Conservation (phyloP, 92 coral and sea anemone genomes). For the Porites rus region DNA sequence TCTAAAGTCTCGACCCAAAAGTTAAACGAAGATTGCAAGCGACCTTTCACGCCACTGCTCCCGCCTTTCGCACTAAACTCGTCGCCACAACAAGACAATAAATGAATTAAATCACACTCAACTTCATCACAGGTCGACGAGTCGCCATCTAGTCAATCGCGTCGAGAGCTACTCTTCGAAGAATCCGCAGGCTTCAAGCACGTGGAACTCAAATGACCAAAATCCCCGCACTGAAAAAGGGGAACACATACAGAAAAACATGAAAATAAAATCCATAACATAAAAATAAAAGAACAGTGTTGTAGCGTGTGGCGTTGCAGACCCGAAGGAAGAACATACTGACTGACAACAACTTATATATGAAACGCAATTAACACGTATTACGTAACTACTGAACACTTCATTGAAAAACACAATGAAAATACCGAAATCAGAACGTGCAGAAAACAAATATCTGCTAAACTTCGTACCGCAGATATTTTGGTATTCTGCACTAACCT, state of each 20-base stretch:
- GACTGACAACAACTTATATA: constrained; percentile 31
- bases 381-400: constrained; percentile 5
- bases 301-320: no score
- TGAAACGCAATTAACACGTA: constrained; percentile 3
- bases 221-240: constrained; percentile 17
- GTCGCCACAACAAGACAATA: constrained; percentile 12
- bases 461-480: constrained; percentile 69
- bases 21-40: no score
- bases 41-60: no score
- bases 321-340: no score
- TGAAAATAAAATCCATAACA: no score
- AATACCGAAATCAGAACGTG: no score
- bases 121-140: no score
- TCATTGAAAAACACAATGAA: background rate
- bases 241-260: no score
- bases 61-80: constrained; percentile 20
- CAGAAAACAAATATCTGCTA: constrained; percentile 62
- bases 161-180: no score
- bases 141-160: no score
- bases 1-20: no score
- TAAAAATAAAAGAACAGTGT: no score
- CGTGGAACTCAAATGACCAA: constrained; percentile 58
- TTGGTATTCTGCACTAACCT: constrained; percentile 3
- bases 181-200: constrained; percentile 41
- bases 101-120: constrained; percentile 9